Evolutionary conservation across 1,140 invertebrate genomes (phyloP), one percentile per base, ranked within the genome.

Genomic region (Zophobas atratus): DNA sequence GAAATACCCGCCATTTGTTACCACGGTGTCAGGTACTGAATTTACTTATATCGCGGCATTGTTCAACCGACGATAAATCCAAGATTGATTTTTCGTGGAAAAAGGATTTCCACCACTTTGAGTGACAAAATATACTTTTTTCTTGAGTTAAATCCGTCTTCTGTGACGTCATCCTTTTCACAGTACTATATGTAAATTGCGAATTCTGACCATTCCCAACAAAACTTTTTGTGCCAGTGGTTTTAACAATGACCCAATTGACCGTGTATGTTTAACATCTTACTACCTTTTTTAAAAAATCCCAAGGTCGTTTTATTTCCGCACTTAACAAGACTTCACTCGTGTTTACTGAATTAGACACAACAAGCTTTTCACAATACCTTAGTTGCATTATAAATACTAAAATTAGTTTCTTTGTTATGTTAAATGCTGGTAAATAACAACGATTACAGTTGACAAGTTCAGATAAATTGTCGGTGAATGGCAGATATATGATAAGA

Each of bases 301-400:
- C 34, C 20, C 34, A 60, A 60, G 56, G 56, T 60, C 56, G 33
- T 51, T 6, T 20, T 6, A 6, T 33, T 60, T 60, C 6, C 36
- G 6, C 8, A 60, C 6, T 39, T 20, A 1, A 60, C 34, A 60
- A 39, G 39, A 60, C 36, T 60, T 38, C 56, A 36, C 56, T 38
- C 34, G 56, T 38, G 49, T 51, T 51, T 0, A 60, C 56, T 8
- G 20, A 60, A 60, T 60, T 60, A 60, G 56, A 34, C 38, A 39
- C 6, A 8, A 39, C 6, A 8, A 38, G 36, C 56, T 36, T 60
- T 60, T 34, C 20, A 6, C 4, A 51, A 20, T 51, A 51, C 4
- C 49, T 51, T 51, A 38, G 34, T 60, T 60, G 39, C 56, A 60
- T 60, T 3, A 60, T 39, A 39, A 60, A 60, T 39, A 8, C 53